A percentile compares a stretch with the other conserved stretches of the same genome.
Evolutionary conservation across 2,113 vertebrate species (phyloP).

Genomic region (Oreotragus oreotragus): DNA sequence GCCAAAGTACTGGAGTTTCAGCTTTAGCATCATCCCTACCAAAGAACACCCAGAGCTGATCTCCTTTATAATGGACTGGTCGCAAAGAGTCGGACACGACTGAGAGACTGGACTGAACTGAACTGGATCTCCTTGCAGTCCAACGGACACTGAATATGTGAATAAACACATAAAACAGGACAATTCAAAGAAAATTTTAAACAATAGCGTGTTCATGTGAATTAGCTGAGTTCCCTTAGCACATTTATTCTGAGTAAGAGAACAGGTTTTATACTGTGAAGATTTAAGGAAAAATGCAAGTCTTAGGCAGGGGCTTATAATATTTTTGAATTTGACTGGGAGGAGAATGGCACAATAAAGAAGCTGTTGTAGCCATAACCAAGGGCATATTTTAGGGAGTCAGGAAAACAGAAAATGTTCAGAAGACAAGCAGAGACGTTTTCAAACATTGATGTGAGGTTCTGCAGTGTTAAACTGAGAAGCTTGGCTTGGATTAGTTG

Average conservation of each 20-base stretch:
- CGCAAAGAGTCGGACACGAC: too few relatives aligned
- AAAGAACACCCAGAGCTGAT: too few relatives aligned
- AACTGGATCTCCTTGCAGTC: too few relatives aligned
- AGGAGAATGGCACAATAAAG: background rate
- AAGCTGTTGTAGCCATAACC: background rate
- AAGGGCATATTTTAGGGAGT: background rate
- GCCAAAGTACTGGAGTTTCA: too few relatives aligned
- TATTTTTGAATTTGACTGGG: background rate
- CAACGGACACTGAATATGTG: background rate
- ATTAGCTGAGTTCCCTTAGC: background rate
- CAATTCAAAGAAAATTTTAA: constrained; percentile 6
- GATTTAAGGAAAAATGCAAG: background rate
- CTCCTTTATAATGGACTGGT: too few relatives aligned
- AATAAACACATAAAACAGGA: constrained; percentile 6
- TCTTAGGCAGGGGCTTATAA: background rate
- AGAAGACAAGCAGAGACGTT: background rate
- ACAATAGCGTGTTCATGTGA: background rate
- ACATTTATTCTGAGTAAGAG: background rate
- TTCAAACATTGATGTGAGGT: background rate
- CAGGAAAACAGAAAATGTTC: background rate
- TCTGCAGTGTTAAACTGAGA: background rate
- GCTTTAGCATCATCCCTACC: too few relatives aligned
- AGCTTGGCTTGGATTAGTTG: background rate
- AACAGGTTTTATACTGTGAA: background rate
- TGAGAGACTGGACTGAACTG: too few relatives aligned